These are phyloP conservation scores for Rissa tridactyla DNA, from an alignment of 2,113 vertebrate genomes.

Conservation along the genomic window DNA sequence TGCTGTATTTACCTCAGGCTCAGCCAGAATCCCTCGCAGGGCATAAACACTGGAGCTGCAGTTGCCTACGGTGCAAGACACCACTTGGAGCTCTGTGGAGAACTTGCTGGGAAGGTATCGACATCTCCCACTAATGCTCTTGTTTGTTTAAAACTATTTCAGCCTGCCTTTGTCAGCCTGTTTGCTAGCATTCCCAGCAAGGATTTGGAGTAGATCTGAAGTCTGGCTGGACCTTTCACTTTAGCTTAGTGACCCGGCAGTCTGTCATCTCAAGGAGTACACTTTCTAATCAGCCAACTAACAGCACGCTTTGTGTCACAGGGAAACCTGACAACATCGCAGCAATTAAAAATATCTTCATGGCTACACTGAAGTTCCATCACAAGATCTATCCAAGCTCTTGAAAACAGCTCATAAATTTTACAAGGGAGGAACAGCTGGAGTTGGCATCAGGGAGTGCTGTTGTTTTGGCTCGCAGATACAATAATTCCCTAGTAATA, in stretches of 20 bases:
- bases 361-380: not conserved
- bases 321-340: not conserved
- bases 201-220: not conserved
- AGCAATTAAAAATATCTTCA: constrained; percentile 10
- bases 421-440: constrained; percentile 64
- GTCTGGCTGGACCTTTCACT: not conserved
- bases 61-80: not conserved
- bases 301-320: not conserved
- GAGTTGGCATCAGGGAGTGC: constrained; percentile 47
- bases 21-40: not conserved
- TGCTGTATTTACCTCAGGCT: not conserved
- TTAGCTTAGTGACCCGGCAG: not conserved
- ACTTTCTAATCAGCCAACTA: not conserved
- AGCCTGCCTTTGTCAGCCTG: not conserved
- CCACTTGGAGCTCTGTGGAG: not conserved
- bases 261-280: not conserved
- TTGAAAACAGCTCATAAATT: constrained; percentile 56
- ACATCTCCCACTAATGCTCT: not conserved
- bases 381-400: constrained; percentile 9
- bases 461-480: constrained; percentile 64
- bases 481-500: constrained; percentile 41
- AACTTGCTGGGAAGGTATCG: not conserved
- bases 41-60: not conserved
- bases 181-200: not conserved
- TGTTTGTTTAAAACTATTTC: not conserved